phyloP scores from a whole-genome alignment of 2,888 invertebrate genomes.

The Vanessa cardui region DNA sequence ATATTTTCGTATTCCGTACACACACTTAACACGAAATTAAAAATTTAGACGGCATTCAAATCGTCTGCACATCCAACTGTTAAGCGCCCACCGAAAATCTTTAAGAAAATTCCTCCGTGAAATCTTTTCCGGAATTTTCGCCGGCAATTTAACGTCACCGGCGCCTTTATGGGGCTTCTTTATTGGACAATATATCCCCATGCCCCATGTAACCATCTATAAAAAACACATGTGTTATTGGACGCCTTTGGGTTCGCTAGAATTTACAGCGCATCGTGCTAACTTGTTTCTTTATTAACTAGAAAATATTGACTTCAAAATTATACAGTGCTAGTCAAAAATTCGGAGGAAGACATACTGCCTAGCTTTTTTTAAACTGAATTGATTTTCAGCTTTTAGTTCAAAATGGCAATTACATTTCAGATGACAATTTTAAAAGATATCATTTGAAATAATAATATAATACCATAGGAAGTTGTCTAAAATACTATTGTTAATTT shows the following conservation, averaged over 20 bases:
- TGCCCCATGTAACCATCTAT: conserved; percentile 59
- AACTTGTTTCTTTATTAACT: conserved; percentile 17
- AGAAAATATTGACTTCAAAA: not conserved
- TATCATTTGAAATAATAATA: too few relatives aligned
- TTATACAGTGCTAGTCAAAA: too few relatives aligned
- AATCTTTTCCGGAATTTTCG: conserved; percentile 50
- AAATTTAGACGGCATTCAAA: not conserved
- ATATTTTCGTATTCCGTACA: too few relatives aligned
- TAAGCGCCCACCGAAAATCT: conserved; percentile 9
- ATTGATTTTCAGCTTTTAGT: too few relatives aligned
- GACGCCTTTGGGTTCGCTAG: conserved; percentile 24
- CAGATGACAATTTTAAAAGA: too few relatives aligned
- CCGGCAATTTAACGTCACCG: conserved; percentile 65
- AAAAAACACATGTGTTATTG: conserved; percentile 57
- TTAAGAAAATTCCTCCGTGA: conserved; percentile 37
- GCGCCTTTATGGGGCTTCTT: conserved; percentile 66
- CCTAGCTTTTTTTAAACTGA: too few relatives aligned
- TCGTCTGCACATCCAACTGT: not conserved
- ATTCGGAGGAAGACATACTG: too few relatives aligned
- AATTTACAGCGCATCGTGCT: conserved; percentile 30
- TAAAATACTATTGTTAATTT: too few relatives aligned
- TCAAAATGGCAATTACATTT: too few relatives aligned
- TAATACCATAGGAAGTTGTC: too few relatives aligned
- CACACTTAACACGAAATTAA: too few relatives aligned
- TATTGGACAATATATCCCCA: conserved; percentile 76